A percentile compares a stretch with the other conserved stretches of the same genome.
Conservation (phyloP, 2,113 vertebrate species). For the Xenus cinereus region DNA sequence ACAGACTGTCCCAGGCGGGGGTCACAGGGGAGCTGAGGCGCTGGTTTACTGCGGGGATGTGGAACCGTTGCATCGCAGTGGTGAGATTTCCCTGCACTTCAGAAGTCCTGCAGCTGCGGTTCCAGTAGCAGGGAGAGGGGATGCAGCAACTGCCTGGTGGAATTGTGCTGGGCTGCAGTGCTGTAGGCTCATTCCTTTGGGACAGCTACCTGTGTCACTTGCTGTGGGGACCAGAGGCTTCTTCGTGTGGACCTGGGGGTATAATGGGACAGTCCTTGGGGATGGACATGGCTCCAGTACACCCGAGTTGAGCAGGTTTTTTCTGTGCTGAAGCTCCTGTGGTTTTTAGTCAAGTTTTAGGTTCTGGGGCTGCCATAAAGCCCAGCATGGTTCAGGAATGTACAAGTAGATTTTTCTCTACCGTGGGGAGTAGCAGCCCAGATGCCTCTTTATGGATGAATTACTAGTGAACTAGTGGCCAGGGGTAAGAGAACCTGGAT, state of each 20-base stretch:
- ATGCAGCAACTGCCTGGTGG: not conserved
- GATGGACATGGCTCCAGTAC: not conserved
- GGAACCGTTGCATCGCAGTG: not conserved
- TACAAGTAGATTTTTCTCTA: not conserved
- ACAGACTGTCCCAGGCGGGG: not conserved
- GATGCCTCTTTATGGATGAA: not conserved
- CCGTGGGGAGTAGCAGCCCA: not conserved
- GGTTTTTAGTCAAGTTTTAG: not conserved
- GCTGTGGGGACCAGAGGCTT: not conserved
- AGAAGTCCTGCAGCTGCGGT: rapidly evolving
- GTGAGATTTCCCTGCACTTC: not conserved
- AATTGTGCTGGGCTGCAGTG: not conserved
- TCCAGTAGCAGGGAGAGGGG: not conserved
- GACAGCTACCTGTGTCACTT: not conserved
- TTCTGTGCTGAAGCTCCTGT: not conserved
- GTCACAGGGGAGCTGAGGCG: not conserved
- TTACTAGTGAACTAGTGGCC: not conserved
- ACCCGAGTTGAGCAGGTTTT: not conserved
- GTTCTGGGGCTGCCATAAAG: not conserved
- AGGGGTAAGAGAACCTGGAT: not conserved
- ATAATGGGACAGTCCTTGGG: not conserved
- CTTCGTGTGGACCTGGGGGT: not conserved
- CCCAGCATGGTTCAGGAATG: slow-evolving; percentile 29
- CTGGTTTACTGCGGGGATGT: not conserved
- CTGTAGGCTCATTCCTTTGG: not conserved